Evolutionary conservation across 2,113 vertebrate species (phyloP).

Genomic region (Psittacara wagleri): DNA sequence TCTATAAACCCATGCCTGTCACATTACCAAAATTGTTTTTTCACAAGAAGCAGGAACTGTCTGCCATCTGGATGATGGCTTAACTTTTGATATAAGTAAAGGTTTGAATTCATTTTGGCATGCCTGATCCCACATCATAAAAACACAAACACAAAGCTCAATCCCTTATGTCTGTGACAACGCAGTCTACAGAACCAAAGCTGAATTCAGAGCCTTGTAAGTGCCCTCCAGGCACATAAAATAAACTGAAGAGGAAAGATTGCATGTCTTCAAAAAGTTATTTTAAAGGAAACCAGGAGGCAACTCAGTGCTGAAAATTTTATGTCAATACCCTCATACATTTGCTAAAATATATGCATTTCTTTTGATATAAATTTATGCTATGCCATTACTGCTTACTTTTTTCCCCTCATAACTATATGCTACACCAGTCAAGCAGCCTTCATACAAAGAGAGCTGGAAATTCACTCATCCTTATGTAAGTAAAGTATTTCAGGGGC

Average conservation of each 20-base stretch:
- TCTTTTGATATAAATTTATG: background rate
- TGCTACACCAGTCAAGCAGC: background rate
- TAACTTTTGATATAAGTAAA: background rate
- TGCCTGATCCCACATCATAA: background rate
- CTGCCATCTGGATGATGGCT: slow-evolving; percentile 16
- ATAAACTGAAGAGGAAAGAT: background rate
- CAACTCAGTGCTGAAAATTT: background rate
- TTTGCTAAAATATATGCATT: background rate
- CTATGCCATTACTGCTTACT: background rate
- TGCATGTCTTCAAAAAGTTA: rapidly evolving
- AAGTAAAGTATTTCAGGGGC: background rate
- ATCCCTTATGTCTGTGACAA: background rate
- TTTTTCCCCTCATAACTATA: background rate
- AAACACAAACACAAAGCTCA: background rate
- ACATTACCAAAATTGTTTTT: background rate
- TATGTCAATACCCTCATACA: background rate
- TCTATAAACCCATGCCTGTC: background rate
- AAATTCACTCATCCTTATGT: background rate
- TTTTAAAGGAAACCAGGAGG: background rate
- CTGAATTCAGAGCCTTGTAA: background rate
- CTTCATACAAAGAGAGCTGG: background rate
- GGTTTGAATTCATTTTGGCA: background rate
- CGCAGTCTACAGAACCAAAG: background rate
- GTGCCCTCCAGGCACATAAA: background rate
- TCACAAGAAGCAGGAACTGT: background rate